Conservation (phyloP, 1,140 invertebrate species). For the Plectrocnemia conspersa region DNA sequence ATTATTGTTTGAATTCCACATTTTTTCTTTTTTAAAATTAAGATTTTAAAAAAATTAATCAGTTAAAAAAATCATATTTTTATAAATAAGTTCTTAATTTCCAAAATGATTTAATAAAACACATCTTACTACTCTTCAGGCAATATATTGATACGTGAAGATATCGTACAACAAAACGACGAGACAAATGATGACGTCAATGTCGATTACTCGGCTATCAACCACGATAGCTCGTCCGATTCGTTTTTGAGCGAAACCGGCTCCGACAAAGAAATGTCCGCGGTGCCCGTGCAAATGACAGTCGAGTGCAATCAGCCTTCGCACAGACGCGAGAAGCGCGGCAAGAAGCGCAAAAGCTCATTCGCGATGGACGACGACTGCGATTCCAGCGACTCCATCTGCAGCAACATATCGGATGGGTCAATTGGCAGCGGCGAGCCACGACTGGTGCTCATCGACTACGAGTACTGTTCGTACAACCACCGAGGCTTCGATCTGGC, state of each 20-base stretch:
- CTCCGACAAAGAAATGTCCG: not conserved
- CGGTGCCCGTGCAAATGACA: not conserved
- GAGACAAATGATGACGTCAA: slow-evolving; percentile 38
- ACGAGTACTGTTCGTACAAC: slow-evolving; percentile 92
- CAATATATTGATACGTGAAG: slow-evolving; percentile 30
- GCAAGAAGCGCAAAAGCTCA: slow-evolving; percentile 8
- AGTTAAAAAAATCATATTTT: no score
- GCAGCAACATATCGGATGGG: slow-evolving; percentile 44
- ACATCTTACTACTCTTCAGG: no score
- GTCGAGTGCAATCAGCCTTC: not conserved
- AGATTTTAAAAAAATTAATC: no score
- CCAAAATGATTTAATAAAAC: no score
- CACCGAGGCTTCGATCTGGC: slow-evolving; percentile 92
- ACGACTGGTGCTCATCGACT: slow-evolving; percentile 81
- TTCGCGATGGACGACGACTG: slow-evolving; percentile 37
- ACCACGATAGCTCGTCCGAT: slow-evolving; percentile 29
- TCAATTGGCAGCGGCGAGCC: slow-evolving; percentile 47
- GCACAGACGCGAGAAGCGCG: not conserved
- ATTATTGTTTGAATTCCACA: no score
- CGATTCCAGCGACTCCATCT: slow-evolving; percentile 42
- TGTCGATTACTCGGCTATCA: slow-evolving; percentile 28
- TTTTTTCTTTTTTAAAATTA: no score
- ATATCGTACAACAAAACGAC: slow-evolving; percentile 30
- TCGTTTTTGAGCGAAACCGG: slow-evolving; percentile 12
- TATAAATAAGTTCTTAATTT: no score